Percentiles rank a stretch among this genome's conserved stretches.
phyloP scores from a whole-genome alignment of 2,797 vertebrate genomes.

The Poliocrania exsul region DNA sequence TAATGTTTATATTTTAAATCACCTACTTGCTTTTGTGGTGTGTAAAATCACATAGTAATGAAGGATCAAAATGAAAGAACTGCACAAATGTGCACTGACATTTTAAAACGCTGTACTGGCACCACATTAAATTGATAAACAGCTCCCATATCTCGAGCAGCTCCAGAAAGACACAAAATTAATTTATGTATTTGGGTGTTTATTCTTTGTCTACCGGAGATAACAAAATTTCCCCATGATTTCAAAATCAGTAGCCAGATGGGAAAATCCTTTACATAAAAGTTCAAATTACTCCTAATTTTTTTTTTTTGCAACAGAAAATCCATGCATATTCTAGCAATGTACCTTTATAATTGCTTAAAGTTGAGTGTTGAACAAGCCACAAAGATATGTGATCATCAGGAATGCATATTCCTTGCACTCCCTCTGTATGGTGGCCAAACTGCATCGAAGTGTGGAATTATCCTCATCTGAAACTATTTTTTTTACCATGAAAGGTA shows the following conservation, averaged over 20 bases:
- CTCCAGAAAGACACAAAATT: background rate
- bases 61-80: background rate
- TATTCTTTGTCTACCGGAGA: background rate
- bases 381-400: background rate
- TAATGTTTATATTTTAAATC: too few species aligned
- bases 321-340: background rate
- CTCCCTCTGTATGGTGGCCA: background rate
- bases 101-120: background rate
- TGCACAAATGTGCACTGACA: background rate
- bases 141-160: background rate
- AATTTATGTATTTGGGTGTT: background rate
- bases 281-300: background rate
- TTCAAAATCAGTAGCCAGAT: background rate
- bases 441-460: background rate
- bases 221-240: background rate
- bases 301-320: background rate
- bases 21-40: background rate
- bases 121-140: background rate
- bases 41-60: background rate
- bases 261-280: background rate
- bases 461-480: background rate
- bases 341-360: background rate
- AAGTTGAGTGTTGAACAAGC: background rate
- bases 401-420: background rate
- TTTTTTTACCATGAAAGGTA: rapidly evolving